Percentiles rank a stretch among this genome's conserved stretches.
Evolutionary conservation across 2,113 vertebrate species (phyloP).

Genomic region (Dasypus novemcinctus): DNA sequence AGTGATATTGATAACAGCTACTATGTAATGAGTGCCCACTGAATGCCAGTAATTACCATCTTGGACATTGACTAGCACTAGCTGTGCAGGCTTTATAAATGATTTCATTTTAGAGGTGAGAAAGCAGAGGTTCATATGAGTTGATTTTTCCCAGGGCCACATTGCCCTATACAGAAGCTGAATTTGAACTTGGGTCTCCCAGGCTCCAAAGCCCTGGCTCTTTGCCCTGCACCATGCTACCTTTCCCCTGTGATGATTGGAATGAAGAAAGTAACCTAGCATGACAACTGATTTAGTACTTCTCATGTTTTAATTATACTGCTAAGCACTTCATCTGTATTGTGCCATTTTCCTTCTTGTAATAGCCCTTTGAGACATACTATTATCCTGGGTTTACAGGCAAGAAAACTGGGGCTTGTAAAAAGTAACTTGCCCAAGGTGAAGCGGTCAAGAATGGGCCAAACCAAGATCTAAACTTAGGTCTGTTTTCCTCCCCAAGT

Average conservation of each 20-base stretch:
- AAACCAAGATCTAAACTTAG: neutral
- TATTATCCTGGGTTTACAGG: neutral
- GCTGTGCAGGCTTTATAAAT: neutral
- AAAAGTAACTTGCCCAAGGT: neutral
- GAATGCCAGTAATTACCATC: too few species aligned
- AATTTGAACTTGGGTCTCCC: neutral
- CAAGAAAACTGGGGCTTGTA: neutral
- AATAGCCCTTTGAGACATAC: neutral
- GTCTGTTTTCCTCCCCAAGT: neutral
- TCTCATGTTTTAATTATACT: too few species aligned
- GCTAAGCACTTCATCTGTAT: neutral
- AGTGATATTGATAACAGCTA: neutral
- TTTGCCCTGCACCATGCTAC: accelerated
- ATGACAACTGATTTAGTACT: accelerated
- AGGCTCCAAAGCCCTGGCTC: neutral
- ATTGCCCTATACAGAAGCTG: neutral
- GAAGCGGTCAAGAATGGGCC: neutral
- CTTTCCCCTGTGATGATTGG: neutral
- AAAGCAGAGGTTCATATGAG: accelerated
- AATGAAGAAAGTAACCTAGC: too few species aligned
- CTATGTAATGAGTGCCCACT: neutral
- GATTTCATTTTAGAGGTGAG: neutral
- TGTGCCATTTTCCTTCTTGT: neutral
- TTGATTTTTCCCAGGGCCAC: neutral
- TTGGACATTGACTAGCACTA: accelerated